Evolutionary conservation across 2,888 invertebrate genomes (phyloP), one percentile per base, ranked within the genome.

Genomic region (Andrena dorsata): DNA sequence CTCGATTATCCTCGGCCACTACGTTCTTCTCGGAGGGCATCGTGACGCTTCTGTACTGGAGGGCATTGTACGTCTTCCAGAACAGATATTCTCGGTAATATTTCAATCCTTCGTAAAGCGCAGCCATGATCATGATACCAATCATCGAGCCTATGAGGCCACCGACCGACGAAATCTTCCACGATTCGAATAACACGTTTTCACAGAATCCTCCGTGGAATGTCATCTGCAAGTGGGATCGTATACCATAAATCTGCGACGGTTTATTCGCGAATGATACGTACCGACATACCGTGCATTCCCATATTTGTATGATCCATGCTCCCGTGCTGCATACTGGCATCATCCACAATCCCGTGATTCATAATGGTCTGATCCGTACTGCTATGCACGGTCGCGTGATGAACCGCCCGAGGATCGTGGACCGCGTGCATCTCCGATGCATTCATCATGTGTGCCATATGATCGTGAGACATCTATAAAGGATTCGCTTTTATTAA

Each of bases 31-130:
- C 95, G 94, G 94, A 96, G 2, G 97, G 97, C 85, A 97, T 95
- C n/a, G 97, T 95, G 0, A 98, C 98, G 3, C 98, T 97, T 89
- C 97, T 96, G 91, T 98, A 98, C 91, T 98, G 98, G 58, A 98
- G 95, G 3, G 97, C 95, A 90, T 97, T 97, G 93, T 98, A 97
- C 1, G 98, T 97, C 95, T 96, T 97, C 97, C 98, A 98, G 93
- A 98, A 96, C 64, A 98, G 95, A 94, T 92, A 92, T 90, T 94
- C 95, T 94, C 97, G 95, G 88, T 96, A 97, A 94, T 98, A 98
- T 95, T 99, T 99, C 2, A 99, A 95, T 0, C 98, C 99, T 95
- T 99, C 99, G 94, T 99, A 99, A 32, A 98, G 95, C 71, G 98
- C 96, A 6, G 98, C 98, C 96, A 99, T 96, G 84, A 98, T 95